A percentile compares a stretch with the other conserved stretches of the same genome.
phyloP scores from a whole-genome alignment of 1,140 invertebrate species.

The Eubasilissa regina region DNA sequence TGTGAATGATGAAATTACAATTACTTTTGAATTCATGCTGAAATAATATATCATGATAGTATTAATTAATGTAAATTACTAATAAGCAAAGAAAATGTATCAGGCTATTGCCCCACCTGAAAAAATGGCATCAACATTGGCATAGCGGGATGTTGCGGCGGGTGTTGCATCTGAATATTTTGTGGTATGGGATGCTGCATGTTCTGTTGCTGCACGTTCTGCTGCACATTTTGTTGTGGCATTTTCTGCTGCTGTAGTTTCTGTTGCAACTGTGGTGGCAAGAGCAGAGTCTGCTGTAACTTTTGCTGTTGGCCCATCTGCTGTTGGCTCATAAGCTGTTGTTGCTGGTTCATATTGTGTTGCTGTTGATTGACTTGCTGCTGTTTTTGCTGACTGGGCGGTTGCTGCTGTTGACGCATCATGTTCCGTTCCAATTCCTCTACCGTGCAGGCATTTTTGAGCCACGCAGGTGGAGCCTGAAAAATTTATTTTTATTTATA shows the following conservation, averaged over 20 bases:
- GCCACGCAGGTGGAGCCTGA: slow-evolving; percentile 50
- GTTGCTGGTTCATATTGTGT: slow-evolving; percentile 64
- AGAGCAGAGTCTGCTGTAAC: slow-evolving; percentile 48
- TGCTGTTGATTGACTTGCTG: slow-evolving; percentile 59
- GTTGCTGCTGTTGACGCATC: slow-evolving; percentile 63
- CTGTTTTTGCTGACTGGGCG: slow-evolving; percentile 45
- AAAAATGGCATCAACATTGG: slow-evolving; percentile 53
- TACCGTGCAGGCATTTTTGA: slow-evolving; percentile 70
- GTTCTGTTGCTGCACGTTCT: slow-evolving; percentile 63
- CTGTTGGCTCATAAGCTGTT: too few species aligned
- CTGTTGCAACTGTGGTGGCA: slow-evolving; percentile 59
- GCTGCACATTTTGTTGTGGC: slow-evolving; percentile 62
- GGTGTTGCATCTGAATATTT: slow-evolving; percentile 60
- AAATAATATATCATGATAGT: too few species aligned
- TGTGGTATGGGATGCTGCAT: too few species aligned
- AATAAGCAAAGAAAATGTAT: too few species aligned
- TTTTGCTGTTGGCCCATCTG: too few species aligned
- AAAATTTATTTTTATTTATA: slow-evolving; percentile 1
- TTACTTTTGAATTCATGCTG: too few species aligned
- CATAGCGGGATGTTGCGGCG: slow-evolving; percentile 55
- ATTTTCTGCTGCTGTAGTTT: slow-evolving; percentile 69
- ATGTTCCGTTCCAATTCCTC: slow-evolving; percentile 69
- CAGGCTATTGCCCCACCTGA: slow-evolving; percentile 54
- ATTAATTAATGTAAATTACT: too few species aligned
- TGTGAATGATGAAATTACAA: too few species aligned